Conservation (phyloP, 2,113 vertebrate genomes). For the Atlantisia rogersi region DNA sequence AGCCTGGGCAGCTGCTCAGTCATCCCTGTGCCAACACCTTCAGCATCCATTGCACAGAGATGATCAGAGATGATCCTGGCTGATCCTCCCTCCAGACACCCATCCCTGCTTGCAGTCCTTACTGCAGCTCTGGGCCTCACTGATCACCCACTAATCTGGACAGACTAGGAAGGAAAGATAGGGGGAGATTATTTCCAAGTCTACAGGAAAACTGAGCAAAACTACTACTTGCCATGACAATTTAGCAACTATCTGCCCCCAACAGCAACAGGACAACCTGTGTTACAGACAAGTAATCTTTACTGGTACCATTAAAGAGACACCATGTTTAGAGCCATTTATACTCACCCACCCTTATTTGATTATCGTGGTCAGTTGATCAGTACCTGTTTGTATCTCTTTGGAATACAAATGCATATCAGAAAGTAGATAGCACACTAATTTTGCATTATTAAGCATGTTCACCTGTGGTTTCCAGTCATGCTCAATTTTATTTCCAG, state of each 20-base stretch:
- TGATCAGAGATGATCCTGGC: conserved; percentile 55
- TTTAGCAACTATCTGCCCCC: not conserved
- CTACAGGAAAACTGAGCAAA: not conserved
- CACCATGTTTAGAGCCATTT: not conserved
- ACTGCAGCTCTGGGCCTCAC: conserved; percentile 69
- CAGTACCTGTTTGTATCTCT: not conserved
- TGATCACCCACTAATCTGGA: conserved; percentile 69
- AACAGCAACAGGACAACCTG: not conserved
- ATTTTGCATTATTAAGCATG: not conserved
- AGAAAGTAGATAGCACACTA: not conserved
- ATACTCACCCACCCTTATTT: not conserved
- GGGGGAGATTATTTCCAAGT: not conserved
- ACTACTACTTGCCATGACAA: not conserved
- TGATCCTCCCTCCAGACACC: conserved; percentile 56
- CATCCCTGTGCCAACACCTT: conserved; percentile 71
- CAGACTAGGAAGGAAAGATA: not conserved
- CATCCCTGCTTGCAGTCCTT: conserved; percentile 57
- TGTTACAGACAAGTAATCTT: not conserved
- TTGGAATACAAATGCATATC: not conserved
- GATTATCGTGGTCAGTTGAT: not conserved
- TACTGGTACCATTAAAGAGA: not conserved
- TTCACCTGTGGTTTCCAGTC: conserved; percentile 26
- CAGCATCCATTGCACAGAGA: conserved; percentile 72
- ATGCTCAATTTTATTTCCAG: conserved; percentile 16
- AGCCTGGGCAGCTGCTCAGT: conserved; percentile 67